Evolutionary conservation across 2,888 invertebrate genomes (phyloP).

Genomic region (Eupithecia dodoneata): DNA sequence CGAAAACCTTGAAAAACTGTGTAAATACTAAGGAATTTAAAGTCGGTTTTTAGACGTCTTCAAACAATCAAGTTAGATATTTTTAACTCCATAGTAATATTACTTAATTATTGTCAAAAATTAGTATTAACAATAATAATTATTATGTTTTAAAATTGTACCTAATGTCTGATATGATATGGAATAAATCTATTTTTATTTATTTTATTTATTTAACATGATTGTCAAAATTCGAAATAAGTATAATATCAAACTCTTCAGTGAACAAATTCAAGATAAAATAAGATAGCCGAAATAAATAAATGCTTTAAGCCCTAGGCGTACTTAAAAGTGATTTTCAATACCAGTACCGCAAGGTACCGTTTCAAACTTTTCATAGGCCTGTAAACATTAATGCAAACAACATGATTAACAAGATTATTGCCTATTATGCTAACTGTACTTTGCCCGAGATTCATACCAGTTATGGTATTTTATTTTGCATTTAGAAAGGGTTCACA

Average conservation of each 20-base stretch:
- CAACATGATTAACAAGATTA: constrained; percentile 11
- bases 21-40: no score
- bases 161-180: no score
- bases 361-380: not conserved
- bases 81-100: no score
- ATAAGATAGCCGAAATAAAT: not conserved
- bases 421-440: constrained; percentile 40
- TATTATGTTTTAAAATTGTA: no score
- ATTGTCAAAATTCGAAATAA: not conserved
- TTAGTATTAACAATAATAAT: no score
- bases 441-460: constrained; percentile 45
- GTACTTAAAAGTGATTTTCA: not conserved
- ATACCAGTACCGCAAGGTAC: not conserved
- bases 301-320: not conserved
- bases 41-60: no score
- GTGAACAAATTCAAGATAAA: not conserved
- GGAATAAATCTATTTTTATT: no score
- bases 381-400: constrained; percentile 3
- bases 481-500: constrained; percentile 42
- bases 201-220: no score
- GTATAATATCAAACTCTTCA: not conserved
- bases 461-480: constrained; percentile 48
- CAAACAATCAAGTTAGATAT: no score
- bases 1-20: no score
- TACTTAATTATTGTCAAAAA: no score